Evolutionary conservation across 2,797 vertebrate genomes (phyloP).

Genomic region (Coreius guichenoti): DNA sequence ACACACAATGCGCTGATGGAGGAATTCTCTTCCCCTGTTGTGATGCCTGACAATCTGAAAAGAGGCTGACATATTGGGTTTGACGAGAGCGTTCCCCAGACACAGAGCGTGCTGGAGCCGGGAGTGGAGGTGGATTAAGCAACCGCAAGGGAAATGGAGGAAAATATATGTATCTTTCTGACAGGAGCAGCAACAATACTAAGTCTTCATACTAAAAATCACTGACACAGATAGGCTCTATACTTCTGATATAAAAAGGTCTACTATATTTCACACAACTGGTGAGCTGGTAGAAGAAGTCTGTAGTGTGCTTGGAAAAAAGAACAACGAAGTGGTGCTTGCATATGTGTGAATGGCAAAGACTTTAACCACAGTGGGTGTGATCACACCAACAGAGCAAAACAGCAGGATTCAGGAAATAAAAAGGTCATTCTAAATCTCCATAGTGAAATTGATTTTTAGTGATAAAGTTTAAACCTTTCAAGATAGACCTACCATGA

Average conservation of each 20-base stretch:
- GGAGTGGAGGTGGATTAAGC: constrained; percentile 51
- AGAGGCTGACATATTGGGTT: constrained; percentile 53
- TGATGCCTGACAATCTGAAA: constrained; percentile 58
- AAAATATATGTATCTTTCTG: constrained; percentile 34
- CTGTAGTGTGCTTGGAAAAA: neutral
- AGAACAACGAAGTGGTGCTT: neutral
- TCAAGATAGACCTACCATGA: constrained; percentile 1
- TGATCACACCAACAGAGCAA: constrained; percentile 17
- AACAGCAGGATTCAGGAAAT: constrained; percentile 22
- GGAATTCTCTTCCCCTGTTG: constrained; percentile 52
- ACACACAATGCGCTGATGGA: constrained; percentile 14
- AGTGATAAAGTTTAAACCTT: constrained; percentile 31
- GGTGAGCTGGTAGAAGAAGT: neutral
- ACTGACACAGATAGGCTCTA: neutral
- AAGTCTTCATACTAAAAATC: constrained; percentile 21
- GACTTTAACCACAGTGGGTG: constrained; percentile 18
- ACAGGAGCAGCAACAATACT: constrained; percentile 38
- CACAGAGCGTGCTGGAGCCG: constrained; percentile 36
- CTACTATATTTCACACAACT: constrained; percentile 16
- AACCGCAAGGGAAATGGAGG: constrained; percentile 28
- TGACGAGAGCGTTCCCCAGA: constrained; percentile 56
- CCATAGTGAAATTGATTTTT: constrained; percentile 23
- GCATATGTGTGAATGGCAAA: constrained; percentile 3
- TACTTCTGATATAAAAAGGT: neutral
- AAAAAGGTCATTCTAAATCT: constrained; percentile 19